Evolutionary conservation across 2,113 vertebrate genomes (phyloP), one percentile per base, ranked within the genome.

Genomic region (Xyrauchen texanus): DNA sequence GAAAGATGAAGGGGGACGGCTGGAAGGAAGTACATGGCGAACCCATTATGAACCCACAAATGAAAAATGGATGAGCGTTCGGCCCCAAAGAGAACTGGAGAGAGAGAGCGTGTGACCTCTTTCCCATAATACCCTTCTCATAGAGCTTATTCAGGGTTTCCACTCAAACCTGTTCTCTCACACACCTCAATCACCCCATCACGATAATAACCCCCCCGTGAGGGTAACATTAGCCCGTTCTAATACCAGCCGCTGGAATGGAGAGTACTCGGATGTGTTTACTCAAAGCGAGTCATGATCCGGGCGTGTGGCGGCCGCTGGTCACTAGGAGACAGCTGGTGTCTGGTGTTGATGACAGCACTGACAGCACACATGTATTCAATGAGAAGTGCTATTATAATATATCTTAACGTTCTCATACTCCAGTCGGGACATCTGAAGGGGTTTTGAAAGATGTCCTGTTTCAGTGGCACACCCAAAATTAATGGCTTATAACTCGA

Each of bases 31-130:
- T 53, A 55, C 16, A 10, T 71, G 62, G 21, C 21, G 21, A 45
- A 64, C 87, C 89, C 90, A 88, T 87, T 93, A n/a, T n/a, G n/a
- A n/a, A n/a, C n/a, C n/a, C 67, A 47, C 84, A 76, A 78, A 91
- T 89, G 89, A 92, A 93, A 93, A 88, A 91, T 91, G 79, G 85
- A 91, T 90, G 88, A 91, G 89, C 3, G 7, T 60, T 15, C 69
- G 65, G 51, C 49, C 49, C 46, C 16, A 66, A 13, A 15, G 64
- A 57, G 16, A 4, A 49, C 49, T 12, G 1, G 15, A 57, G 72
- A 47, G 63, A 77, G 73, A n/a, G 15, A 9, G 45, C 6, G 10
- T 2, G 12, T 74, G 57, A 74, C 45, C 71, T 73, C 57, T 47
- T 73, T 73, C 46, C 57, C 15, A 21, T 34, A 34, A 74, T 12